phyloP scores from a whole-genome alignment of 2,888 invertebrate genomes.

The Drosophila histrio region DNA sequence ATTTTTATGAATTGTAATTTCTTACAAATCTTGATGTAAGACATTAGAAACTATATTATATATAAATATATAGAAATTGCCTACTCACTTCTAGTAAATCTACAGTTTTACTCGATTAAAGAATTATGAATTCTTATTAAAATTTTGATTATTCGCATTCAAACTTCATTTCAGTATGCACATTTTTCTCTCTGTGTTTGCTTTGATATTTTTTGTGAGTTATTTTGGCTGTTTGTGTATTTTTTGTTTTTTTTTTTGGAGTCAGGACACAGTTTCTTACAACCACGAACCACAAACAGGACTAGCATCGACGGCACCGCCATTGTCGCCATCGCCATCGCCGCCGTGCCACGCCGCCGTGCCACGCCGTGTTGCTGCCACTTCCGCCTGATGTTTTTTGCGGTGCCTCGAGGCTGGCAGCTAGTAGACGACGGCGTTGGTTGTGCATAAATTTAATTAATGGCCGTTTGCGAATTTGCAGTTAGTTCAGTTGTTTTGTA shows the following conservation, averaged over 20 bases:
- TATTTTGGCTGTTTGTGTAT: constrained; percentile 20
- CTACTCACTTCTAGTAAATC: too few relatives aligned
- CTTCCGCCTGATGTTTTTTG: constrained; percentile 39
- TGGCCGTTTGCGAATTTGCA: constrained; percentile 59
- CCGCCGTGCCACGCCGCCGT: constrained; percentile 24
- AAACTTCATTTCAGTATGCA: too few relatives aligned
- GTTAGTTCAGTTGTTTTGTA: constrained; percentile 55
- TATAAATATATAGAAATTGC: too few relatives aligned
- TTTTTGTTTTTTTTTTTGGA: too few relatives aligned
- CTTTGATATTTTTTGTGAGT: background rate
- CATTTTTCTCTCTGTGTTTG: too few relatives aligned
- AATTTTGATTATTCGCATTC: too few relatives aligned
- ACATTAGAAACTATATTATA: too few relatives aligned
- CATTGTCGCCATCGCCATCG: constrained; percentile 45
- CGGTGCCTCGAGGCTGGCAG: constrained; percentile 2
- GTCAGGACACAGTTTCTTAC: constrained; percentile 40
- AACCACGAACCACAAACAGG: constrained; percentile 12
- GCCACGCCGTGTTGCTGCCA: constrained; percentile 52
- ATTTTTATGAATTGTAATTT: too few relatives aligned
- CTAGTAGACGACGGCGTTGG: constrained; percentile 10
- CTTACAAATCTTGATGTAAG: too few relatives aligned
- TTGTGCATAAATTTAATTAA: constrained; percentile 71
- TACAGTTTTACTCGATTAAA: too few relatives aligned
- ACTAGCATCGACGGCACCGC: constrained; percentile 38
- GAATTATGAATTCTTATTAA: too few relatives aligned